phyloP scores from a whole-genome alignment of 2,888 invertebrate genomes.

The Endomychus coccineus region DNA sequence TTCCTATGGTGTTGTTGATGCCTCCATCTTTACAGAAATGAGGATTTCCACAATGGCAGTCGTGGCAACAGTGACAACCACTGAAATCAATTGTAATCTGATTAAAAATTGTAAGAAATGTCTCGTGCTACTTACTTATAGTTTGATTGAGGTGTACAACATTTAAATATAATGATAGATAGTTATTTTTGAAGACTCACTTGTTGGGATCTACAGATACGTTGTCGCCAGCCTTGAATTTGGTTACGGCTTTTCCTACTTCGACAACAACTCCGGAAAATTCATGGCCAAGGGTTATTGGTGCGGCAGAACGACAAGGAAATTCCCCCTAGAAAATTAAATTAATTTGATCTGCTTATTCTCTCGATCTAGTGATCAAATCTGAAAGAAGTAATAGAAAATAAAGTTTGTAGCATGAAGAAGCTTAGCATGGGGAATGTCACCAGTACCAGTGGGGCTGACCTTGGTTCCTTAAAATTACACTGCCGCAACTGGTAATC shows the following conservation, averaged over 20 bases:
- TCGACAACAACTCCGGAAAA: slow-evolving; percentile 56
- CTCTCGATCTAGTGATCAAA: slow-evolving; percentile 8
- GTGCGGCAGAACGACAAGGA: slow-evolving; percentile 50
- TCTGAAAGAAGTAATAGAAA: neutral
- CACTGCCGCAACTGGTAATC: too few species aligned
- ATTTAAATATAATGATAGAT: neutral
- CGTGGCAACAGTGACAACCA: slow-evolving; percentile 54
- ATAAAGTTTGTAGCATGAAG: too few species aligned
- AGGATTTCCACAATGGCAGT: slow-evolving; percentile 56
- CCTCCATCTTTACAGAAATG: slow-evolving; percentile 57
- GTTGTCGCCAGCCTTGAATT: slow-evolving; percentile 56
- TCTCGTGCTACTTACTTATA: too few species aligned
- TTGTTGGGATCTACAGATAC: slow-evolving; percentile 64
- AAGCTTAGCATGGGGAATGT: too few species aligned
- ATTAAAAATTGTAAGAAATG: slow-evolving; percentile 7
- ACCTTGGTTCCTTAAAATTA: too few species aligned
- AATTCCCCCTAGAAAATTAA: slow-evolving; percentile 53
- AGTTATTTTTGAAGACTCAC: slow-evolving; percentile 34
- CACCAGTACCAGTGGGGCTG: too few species aligned
- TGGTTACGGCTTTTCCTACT: slow-evolving; percentile 49
- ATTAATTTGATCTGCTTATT: slow-evolving; percentile 3
- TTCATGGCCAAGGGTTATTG: slow-evolving; percentile 59
- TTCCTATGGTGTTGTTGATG: slow-evolving; percentile 54
- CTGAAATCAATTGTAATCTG: slow-evolving; percentile 34
- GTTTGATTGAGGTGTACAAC: neutral